These are phyloP conservation scores for Himalopsyche kuldschensis DNA, from an alignment of 2,888 invertebrate genomes.

Conservation along the genomic window DNA sequence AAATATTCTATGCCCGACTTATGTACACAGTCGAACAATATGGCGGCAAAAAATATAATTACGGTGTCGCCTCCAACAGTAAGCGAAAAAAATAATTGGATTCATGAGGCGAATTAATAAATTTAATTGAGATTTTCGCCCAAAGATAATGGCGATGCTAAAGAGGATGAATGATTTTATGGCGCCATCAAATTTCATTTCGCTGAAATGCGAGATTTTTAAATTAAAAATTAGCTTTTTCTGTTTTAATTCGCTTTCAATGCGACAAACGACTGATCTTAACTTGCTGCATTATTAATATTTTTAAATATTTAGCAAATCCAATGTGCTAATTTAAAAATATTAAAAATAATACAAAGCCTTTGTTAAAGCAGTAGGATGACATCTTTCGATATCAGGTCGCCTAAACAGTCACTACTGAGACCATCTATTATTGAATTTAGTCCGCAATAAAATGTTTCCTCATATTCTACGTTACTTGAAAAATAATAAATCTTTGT, in stretches of 20 bases:
- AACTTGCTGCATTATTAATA: background rate
- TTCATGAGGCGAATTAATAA: slow-evolving; percentile 26
- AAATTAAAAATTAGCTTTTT: background rate
- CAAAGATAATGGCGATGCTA: background rate
- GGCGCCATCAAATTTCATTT: background rate
- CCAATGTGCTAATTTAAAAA: too few species aligned
- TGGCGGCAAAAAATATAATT: slow-evolving; percentile 8
- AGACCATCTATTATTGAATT: too few species aligned
- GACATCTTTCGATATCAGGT: too few species aligned
- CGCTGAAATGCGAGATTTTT: background rate
- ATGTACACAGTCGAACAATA: background rate
- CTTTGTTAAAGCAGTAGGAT: too few species aligned
- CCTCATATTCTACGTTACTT: too few species aligned
- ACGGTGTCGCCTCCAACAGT: slow-evolving; percentile 6
- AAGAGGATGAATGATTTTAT: background rate
- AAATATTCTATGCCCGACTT: too few species aligned
- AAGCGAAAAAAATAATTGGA: slow-evolving; percentile 24
- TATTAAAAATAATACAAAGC: too few species aligned
- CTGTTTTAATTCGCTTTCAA: background rate
- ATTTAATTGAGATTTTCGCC: slow-evolving; percentile 22
- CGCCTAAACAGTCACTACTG: too few species aligned
- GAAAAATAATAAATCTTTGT: too few species aligned
- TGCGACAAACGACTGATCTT: background rate
- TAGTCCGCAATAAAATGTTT: too few species aligned
- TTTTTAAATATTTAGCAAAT: too few species aligned